phyloP scores from a whole-genome alignment of 2,113 vertebrate species.

The Trichechus manatus region DNA sequence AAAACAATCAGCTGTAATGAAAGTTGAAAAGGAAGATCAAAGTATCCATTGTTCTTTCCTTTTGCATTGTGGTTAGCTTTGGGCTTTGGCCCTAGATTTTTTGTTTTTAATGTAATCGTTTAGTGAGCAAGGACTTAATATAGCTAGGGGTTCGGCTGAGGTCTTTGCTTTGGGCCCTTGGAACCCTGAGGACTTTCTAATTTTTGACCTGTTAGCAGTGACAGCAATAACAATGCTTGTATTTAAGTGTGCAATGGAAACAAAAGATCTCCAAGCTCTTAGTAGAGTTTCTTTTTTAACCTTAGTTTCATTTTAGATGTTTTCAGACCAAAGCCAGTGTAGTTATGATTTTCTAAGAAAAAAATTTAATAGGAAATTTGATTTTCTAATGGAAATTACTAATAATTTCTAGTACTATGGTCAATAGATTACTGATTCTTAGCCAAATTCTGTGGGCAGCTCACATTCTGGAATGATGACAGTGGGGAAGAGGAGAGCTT shows the following conservation, averaged over 20 bases:
- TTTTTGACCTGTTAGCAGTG: not conserved
- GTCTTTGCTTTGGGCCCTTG: not conserved
- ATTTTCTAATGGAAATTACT: not conserved
- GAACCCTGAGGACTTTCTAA: not conserved
- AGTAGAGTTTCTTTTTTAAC: not conserved
- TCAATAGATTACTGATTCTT: not conserved
- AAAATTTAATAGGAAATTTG: not conserved
- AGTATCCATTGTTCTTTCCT: not conserved
- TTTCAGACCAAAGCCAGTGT: not conserved
- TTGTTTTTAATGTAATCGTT: not conserved
- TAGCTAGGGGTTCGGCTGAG: not conserved
- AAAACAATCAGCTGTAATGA: not conserved
- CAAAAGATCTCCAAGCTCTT: not conserved
- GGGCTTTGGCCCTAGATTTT: not conserved
- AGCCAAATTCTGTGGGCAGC: not conserved
- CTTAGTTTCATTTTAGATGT: not conserved
- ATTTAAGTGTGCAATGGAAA: not conserved
- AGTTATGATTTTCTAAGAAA: not conserved
- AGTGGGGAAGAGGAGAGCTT: not conserved
- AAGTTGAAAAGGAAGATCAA: not conserved
- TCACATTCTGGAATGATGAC: not conserved
- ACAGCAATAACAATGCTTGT: not conserved
- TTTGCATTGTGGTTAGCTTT: not conserved
- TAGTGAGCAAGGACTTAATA: not conserved
- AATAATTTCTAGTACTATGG: not conserved